Evolutionary conservation across 1,140 invertebrate genomes (phyloP).

Genomic region (Anagrus nilaparvatae): DNA sequence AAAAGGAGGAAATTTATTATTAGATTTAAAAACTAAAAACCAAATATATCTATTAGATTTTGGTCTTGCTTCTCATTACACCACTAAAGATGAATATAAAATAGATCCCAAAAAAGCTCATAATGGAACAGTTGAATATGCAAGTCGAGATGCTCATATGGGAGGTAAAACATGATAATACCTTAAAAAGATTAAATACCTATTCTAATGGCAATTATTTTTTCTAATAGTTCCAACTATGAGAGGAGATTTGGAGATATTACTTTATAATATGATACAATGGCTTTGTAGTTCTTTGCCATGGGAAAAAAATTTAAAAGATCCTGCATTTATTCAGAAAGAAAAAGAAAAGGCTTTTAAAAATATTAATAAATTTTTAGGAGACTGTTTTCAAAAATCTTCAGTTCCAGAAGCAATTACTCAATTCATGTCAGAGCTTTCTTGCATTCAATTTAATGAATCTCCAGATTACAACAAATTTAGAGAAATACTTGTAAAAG

Average conservation of each 20-base stretch:
- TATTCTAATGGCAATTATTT: constrained; percentile 5
- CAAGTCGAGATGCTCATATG: constrained; percentile 85
- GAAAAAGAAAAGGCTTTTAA: constrained; percentile 64
- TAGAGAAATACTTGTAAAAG: constrained; percentile 28
- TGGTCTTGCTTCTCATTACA: constrained; percentile 75
- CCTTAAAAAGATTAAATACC: not conserved
- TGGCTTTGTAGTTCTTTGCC: constrained; percentile 78
- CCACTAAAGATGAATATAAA: constrained; percentile 64
- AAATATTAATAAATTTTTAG: constrained; percentile 48
- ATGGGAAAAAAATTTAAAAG: constrained; percentile 63
- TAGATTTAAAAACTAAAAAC: constrained; percentile 59
- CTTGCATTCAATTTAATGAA: constrained; percentile 30
- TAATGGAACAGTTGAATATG: constrained; percentile 92
- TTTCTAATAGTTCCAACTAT: constrained; percentile 59
- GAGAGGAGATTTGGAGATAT: constrained; percentile 83
- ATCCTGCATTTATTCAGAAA: constrained; percentile 55
- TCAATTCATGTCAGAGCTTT: constrained; percentile 27
- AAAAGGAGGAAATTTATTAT: constrained; percentile 81
- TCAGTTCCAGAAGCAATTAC: constrained; percentile 36
- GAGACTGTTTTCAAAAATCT: constrained; percentile 47
- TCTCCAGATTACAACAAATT: constrained; percentile 34
- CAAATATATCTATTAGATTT: constrained; percentile 89
- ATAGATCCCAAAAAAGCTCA: constrained; percentile 84
- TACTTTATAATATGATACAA: constrained; percentile 85
- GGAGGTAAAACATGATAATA: constrained; percentile 43